These are phyloP conservation scores for Alethe castanea DNA, from an alignment of 2,113 vertebrate genomes.

Conservation along the genomic window DNA sequence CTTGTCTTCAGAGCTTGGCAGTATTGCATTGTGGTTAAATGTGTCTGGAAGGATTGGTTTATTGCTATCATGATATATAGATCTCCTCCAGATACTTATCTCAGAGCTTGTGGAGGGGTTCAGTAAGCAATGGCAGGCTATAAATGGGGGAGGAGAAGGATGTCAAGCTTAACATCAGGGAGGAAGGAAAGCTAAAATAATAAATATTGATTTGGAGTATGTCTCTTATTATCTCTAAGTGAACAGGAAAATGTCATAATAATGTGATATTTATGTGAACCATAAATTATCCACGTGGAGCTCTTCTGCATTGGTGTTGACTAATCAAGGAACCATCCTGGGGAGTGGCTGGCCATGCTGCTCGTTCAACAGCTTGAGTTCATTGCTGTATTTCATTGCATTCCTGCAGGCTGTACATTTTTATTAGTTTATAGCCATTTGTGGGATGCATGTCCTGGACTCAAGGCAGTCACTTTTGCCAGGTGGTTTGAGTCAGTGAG, in stretches of 20 bases:
- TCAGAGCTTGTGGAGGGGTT: not conserved
- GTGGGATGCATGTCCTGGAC: not conserved
- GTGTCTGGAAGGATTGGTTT: slow-evolving; percentile 16
- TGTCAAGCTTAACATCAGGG: slow-evolving; percentile 26
- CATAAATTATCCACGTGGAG: slow-evolving; percentile 15
- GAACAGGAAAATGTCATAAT: slow-evolving; percentile 43
- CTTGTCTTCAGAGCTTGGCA: slow-evolving; percentile 38
- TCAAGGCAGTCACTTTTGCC: not conserved
- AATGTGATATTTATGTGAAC: slow-evolving; percentile 28
- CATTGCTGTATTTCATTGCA: not conserved
- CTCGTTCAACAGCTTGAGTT: slow-evolving; percentile 10
- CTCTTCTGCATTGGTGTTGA: slow-evolving; percentile 7
- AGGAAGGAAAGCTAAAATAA: slow-evolving; percentile 54
- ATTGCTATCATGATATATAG: slow-evolving; percentile 26
- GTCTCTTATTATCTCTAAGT: slow-evolving; percentile 25
- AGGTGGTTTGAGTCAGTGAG: not conserved
- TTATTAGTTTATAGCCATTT: not conserved
- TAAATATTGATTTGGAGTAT: slow-evolving; percentile 61
- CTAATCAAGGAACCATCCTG: not conserved
- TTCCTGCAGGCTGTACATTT: slow-evolving; percentile 5
- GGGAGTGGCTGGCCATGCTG: not conserved
- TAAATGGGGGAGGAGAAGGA: slow-evolving; percentile 51
- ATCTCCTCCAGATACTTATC: slow-evolving; percentile 19
- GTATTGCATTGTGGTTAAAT: slow-evolving; percentile 17
- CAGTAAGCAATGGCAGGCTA: not conserved